Evolutionary conservation across 2,797 vertebrate species (phyloP), one percentile per base, ranked within the genome.

Genomic region (Perodicticus potto): DNA sequence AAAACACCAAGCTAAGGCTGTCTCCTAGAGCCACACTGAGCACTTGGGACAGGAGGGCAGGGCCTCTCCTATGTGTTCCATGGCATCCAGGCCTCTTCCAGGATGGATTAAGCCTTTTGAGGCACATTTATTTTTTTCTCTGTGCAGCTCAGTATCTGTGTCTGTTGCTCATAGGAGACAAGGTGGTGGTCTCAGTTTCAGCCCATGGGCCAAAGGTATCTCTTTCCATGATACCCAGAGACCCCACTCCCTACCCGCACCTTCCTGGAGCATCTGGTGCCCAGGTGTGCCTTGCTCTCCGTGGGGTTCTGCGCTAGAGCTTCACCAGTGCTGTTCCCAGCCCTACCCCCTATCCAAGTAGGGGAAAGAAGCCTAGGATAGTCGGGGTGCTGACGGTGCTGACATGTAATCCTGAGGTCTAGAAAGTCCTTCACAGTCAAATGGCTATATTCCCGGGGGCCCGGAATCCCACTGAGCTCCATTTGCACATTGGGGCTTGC

Each of bases 261-360:
- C 86, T 70, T 83, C 27, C 32, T 73, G 53, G 57, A n/a, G 57
- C 29, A 5, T 27, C 17, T n/a, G 73, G 3, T 43, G 14, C 20
- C 17, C 40, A 22, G 20, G 37, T 14, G 20, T 20, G 22, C 7
- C 37, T 17, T 70, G 53, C 65, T 53, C 14, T 45, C 43, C 9
- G 23, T 59, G 61, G 7, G 65, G 40, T 13, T 76, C 57, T 20
- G 12, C 55, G 23, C 72, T 16, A 2, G 6, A 43, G 9, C 29
- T 32, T 72, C 40, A n/a, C 1, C 37, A 27, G 0, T 2, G 17
- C 27, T 53, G 0, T n/a, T 9, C 53, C 43, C 34, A 67, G 3
- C 0, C 2, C 0, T 2, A 9, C 4, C 69, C 32, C 43, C 23
- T 11, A 9, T 4, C 12, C 2, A n/a, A n/a, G n/a, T n/a, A 67